phyloP scores from a whole-genome alignment of 1,140 invertebrate species.

The Proctacanthus coquilletti region DNA sequence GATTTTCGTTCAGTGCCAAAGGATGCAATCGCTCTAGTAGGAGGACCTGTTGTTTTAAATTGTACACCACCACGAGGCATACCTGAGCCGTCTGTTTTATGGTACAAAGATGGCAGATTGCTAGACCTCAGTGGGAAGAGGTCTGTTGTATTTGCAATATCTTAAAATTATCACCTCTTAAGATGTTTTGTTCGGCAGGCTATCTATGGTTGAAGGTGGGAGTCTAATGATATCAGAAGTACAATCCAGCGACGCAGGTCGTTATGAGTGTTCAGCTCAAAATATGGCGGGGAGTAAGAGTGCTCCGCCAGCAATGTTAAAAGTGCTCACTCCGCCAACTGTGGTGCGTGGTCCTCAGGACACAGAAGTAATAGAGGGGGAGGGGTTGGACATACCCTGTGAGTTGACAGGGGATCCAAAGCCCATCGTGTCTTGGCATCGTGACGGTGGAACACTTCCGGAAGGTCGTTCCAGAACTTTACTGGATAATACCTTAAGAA shows the following conservation, averaged over 20 bases:
- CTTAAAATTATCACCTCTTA: neutral
- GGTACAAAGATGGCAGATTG: constrained; percentile 7
- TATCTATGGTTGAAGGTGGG: constrained; percentile 4
- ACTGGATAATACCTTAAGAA: constrained; percentile 46
- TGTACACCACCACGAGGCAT: constrained; percentile 23
- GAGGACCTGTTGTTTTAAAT: constrained; percentile 37
- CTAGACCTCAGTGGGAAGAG: constrained; percentile 5
- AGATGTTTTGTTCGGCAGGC: neutral
- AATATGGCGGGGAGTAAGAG: constrained; percentile 5
- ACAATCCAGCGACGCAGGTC: constrained; percentile 4
- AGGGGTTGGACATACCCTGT: constrained; percentile 42
- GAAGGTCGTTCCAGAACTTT: constrained; percentile 43
- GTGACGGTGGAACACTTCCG: constrained; percentile 50
- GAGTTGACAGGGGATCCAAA: constrained; percentile 50
- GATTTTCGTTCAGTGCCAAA: constrained; percentile 26
- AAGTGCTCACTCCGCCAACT: constrained; percentile 4
- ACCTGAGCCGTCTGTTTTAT: constrained; percentile 6
- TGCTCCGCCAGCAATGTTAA: constrained; percentile 4
- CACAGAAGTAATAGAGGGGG: constrained; percentile 7
- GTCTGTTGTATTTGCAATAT: neutral
- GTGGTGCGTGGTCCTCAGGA: constrained; percentile 4
- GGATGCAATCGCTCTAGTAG: constrained; percentile 31
- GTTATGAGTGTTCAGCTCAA: constrained; percentile 8
- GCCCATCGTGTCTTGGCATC: constrained; percentile 52
- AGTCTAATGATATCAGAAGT: constrained; percentile 7